Evolutionary conservation across 2,797 vertebrate genomes (phyloP), one percentile per base, ranked within the genome.

Genomic region (Malacoctenus gilli): DNA sequence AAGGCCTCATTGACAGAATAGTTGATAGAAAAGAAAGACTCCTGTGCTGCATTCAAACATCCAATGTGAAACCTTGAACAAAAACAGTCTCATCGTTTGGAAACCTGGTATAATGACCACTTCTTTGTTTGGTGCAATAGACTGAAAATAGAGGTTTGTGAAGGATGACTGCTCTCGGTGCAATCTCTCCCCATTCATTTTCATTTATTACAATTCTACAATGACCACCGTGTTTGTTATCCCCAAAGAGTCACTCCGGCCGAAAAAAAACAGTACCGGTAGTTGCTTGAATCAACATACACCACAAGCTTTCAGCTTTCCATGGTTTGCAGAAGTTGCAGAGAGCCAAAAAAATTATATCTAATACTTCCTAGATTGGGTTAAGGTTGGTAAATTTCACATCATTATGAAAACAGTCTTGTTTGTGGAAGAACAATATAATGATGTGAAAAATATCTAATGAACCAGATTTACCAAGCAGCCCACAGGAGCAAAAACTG

Each of bases 1-100:
- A 80, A 85, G 77, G 78, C 77, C 80, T 89, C 80, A 68, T 84
- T 79, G 69, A 83, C 89, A 86, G 85, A 88, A 91, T 91, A 80
- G 72, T 90, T 90, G 88, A 92, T 90, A 89, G 3, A 6, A 20
- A 59, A 54, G 25, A 0, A 2, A 1, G 13, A 8, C 12, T 38
- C 19, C 21, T 1, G 18, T 50, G 12, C 47, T 37, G n/a, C n/a
- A n/a, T 39, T 14, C 9, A 5, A 41, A 8, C 13, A 22, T 44
- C 13, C 7, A 8, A 8, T 40, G 5, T 41, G 15, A 30, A 34
- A 15, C 22, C 2, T 10, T 22, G 22, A 47, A 38, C 14, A n/a
- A n/a, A 51, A 57, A 30, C 5, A 22, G 4, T 23, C 20, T 54
- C 8, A 56, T 14, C 19, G 41, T 14, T 1, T 6, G 22, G 10